These are phyloP conservation scores for Limnephilus rhombicus DNA, from an alignment of 2,888 invertebrate genomes.

Conservation along the genomic window DNA sequence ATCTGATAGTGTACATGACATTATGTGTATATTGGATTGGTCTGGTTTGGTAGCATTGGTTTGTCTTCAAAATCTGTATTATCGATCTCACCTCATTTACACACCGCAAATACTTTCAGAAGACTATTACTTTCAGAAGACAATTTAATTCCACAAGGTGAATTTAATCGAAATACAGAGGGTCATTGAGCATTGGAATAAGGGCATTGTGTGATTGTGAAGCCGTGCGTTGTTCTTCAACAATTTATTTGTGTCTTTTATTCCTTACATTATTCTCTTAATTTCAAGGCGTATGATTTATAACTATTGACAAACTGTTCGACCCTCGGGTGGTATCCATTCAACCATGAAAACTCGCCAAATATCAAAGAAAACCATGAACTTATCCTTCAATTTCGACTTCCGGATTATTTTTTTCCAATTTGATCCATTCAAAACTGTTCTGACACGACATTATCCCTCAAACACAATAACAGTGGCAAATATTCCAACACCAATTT, in stretches of 20 bases:
- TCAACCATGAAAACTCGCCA: neutral
- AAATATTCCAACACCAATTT: neutral
- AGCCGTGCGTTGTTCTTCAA: neutral
- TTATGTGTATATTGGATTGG: too few relatives aligned
- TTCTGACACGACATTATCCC: too few relatives aligned
- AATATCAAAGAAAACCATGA: neutral
- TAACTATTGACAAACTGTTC: neutral
- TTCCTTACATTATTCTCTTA: neutral
- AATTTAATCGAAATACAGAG: neutral
- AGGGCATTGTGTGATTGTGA: neutral
- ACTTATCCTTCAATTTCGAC: neutral
- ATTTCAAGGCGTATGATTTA: neutral
- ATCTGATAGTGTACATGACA: too few relatives aligned
- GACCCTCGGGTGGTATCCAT: neutral
- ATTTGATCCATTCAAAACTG: neutral
- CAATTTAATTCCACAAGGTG: neutral
- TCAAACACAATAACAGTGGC: too few relatives aligned
- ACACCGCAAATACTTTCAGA: too few relatives aligned
- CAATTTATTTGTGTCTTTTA: too few relatives aligned
- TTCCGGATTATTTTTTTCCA: neutral
- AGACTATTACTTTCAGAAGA: too few relatives aligned
- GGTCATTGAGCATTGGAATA: too few relatives aligned
- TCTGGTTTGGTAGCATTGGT: too few relatives aligned
- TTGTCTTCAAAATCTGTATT: too few relatives aligned
- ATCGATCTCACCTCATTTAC: too few relatives aligned